Base-by-base conservation (phyloP, 1,140 invertebrate genomes). In the Drosophila miranda region DNA sequence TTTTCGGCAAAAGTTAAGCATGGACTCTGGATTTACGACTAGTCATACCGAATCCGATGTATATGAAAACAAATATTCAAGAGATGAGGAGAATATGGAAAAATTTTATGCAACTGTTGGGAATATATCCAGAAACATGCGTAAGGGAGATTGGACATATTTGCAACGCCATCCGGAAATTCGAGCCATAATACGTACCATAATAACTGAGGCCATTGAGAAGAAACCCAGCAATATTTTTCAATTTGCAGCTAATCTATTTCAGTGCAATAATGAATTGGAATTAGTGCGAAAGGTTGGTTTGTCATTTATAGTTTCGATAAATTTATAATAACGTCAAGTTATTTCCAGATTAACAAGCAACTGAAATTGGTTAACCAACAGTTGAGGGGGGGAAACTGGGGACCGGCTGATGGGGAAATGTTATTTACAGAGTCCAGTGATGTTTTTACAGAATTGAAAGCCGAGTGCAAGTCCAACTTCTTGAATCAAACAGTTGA, bases 141-240 rank as follows among this genome's bases (percentile, higher is more conserved):
- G 68, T 0, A 81, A 75, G 38, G 55, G 41, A 2, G 73, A 82
- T 34, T 80, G 77, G 77, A 23, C 68, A 1, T 64, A 71, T 38
- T 50, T 82, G 7, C 55, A 71, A 3, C 42, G 48, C 2, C 78
- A 82, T 51, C 68, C 78, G 7, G 78, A 82, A 56, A 64, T 82
- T 2, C 60, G 78, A 11, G 78, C 78, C n/a, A 82, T 82, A 21
- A 77, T 80, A 28, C 68, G 77, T 1, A 63, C 74, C 0, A 80
- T 82, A 16, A 21, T 57, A 16, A 67, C 45, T 4, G 63, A 77
- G 52, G 68, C 77, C 9, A 28, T 77, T n/a, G 62, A 59, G 21
- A 28, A 14, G 0, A 14, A 56, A 1, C 68, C 77, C 0, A 6
- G 23, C 0, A 60, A 66, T 41, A 60, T 80, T 3, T 80, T 45